phyloP scores from a whole-genome alignment of 2,113 vertebrate genomes.

The Acrocephalus kingi region DNA sequence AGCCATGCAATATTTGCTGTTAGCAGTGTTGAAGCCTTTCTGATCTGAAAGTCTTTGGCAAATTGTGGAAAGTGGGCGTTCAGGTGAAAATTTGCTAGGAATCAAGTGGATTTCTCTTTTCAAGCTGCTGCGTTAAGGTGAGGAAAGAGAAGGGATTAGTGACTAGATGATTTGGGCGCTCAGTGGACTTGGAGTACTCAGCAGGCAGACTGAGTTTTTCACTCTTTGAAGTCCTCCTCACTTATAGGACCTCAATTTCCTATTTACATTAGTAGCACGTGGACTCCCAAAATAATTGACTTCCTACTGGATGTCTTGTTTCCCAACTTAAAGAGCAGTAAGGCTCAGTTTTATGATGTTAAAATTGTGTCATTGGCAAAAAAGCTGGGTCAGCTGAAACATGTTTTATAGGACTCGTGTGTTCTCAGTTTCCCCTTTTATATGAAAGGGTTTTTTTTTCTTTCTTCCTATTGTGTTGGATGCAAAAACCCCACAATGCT shows the following conservation, averaged over 20 bases:
- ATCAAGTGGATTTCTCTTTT: not conserved
- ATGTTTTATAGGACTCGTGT: not conserved
- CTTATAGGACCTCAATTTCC: not conserved
- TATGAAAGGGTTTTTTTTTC: not conserved
- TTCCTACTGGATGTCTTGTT: not conserved
- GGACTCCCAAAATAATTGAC: not conserved
- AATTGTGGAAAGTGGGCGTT: not conserved
- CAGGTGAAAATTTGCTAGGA: not conserved
- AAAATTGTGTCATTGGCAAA: not conserved
- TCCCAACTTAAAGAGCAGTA: not conserved
- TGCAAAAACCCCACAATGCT: not conserved
- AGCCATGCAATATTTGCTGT: not conserved
- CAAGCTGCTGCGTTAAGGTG: not conserved
- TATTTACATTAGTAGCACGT: not conserved
- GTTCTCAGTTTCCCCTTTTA: not conserved
- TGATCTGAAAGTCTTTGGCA: not conserved
- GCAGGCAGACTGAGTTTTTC: not conserved
- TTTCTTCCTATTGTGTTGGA: not conserved
- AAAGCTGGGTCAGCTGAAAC: not conserved
- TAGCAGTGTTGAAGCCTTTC: not conserved
- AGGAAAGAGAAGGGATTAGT: not conserved
- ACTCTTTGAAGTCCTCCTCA: not conserved
- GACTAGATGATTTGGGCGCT: not conserved
- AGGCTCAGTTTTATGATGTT: not conserved
- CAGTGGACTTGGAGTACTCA: not conserved